Evolutionary conservation across 2,797 vertebrate genomes (phyloP).

Genomic region (Clarias platycephalus): DNA sequence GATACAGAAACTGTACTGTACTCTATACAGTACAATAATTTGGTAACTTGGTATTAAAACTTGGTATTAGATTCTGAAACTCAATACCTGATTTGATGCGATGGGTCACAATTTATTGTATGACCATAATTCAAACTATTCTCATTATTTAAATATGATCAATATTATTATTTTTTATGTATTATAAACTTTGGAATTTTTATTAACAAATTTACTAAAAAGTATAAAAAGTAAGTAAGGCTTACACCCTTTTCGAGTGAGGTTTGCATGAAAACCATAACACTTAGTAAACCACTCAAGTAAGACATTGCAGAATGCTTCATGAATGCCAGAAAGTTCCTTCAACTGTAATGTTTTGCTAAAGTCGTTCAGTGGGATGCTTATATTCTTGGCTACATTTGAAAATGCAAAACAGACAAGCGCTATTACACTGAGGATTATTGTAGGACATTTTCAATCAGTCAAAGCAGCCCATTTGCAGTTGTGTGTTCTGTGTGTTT

Average conservation of each 20-base stretch:
- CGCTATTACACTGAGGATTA: background rate
- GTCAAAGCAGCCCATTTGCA: conserved; percentile 9
- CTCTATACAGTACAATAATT: too few species aligned
- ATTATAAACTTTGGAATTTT: background rate
- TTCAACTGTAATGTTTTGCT: background rate
- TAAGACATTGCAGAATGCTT: background rate
- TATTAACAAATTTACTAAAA: background rate
- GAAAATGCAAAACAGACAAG: conserved; percentile 5
- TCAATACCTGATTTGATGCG: background rate
- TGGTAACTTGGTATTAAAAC: too few species aligned
- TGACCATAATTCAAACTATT: background rate
- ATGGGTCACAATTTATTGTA: background rate
- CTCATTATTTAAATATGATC: background rate
- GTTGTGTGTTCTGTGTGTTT: conserved; percentile 38
- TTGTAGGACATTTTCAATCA: conserved; percentile 20
- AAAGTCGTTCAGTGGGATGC: background rate
- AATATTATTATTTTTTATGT: background rate
- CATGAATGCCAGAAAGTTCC: conserved; percentile 1
- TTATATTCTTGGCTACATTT: background rate
- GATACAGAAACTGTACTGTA: too few species aligned
- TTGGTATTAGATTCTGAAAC: too few species aligned
- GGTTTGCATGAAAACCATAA: background rate
- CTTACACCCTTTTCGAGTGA: background rate
- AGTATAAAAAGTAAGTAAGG: background rate
- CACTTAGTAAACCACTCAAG: background rate